Evolutionary conservation across 2,113 vertebrate species (phyloP).

Genomic region (Leucoraja erinaceus): DNA sequence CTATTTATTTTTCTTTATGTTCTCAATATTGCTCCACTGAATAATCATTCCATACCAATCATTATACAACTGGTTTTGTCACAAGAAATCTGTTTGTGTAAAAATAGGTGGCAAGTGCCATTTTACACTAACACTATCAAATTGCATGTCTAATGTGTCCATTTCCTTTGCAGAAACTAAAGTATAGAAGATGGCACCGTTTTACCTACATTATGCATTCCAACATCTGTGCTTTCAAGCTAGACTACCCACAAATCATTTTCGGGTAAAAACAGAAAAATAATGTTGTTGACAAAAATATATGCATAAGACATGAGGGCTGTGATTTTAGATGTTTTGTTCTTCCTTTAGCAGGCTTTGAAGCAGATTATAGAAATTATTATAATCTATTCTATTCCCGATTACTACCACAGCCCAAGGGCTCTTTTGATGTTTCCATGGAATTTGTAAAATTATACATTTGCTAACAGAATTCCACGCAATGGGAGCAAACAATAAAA

Average conservation of each 20-base stretch:
- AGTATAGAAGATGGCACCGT: neutral
- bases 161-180: neutral
- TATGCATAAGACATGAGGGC: constrained; percentile 24
- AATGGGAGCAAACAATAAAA: neutral
- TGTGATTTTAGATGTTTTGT: constrained; percentile 11
- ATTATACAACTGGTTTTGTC: neutral
- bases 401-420: neutral
- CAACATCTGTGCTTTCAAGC: constrained; percentile 38
- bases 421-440: neutral
- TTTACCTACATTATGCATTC: constrained; percentile 37
- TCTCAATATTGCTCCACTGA: neutral
- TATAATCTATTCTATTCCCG: neutral
- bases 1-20: neutral
- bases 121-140: constrained; percentile 15
- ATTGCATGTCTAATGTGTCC: neutral
- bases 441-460: neutral
- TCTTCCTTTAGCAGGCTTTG: constrained; percentile 1
- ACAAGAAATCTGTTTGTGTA: constrained; percentile 15
- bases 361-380: constrained; percentile 20
- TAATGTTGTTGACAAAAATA: neutral
- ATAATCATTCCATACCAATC: neutral
- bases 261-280: constrained; percentile 22
- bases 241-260: constrained; percentile 29
- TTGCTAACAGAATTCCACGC: neutral
- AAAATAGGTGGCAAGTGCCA: constrained; percentile 26